Conservation (phyloP, 2,797 vertebrate genomes). For the Enteromius paludinosus region DNA sequence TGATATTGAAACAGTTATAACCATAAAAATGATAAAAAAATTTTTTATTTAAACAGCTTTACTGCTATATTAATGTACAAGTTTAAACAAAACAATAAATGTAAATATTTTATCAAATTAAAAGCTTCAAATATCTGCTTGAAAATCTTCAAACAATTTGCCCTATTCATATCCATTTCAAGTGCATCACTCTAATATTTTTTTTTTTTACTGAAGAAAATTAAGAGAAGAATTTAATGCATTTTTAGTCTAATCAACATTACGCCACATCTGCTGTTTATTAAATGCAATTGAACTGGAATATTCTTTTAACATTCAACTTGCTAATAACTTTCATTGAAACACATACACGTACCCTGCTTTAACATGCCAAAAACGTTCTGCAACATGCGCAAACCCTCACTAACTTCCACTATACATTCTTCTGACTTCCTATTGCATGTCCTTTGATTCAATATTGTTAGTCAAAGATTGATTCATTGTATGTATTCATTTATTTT, state of each 20-base stretch:
- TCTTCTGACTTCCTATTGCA: conserved; percentile 57
- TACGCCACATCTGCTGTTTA: neutral
- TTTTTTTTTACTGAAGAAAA: neutral
- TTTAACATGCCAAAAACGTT: conserved; percentile 61
- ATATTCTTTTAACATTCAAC: neutral
- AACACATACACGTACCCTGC: conserved; percentile 59
- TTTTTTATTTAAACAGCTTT: neutral
- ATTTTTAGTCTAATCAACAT: neutral
- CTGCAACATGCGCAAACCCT: conserved; percentile 65
- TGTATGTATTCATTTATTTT: neutral
- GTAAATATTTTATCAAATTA: neutral
- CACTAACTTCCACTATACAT: conserved; percentile 60
- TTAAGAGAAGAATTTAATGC: neutral
- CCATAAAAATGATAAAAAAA: neutral
- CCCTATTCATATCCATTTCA: neutral
- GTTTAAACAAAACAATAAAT: neutral
- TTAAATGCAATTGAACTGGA: neutral
- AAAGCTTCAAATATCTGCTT: neutral
- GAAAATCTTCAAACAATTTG: neutral
- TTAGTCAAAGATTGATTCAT: neutral
- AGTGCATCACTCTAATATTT: neutral
- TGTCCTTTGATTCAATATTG: neutral
- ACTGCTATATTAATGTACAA: neutral
- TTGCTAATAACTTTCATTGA: conserved; percentile 7
- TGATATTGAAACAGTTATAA: neutral